phyloP scores from a whole-genome alignment of 2,113 vertebrate species.

The Mirounga angustirostris region DNA sequence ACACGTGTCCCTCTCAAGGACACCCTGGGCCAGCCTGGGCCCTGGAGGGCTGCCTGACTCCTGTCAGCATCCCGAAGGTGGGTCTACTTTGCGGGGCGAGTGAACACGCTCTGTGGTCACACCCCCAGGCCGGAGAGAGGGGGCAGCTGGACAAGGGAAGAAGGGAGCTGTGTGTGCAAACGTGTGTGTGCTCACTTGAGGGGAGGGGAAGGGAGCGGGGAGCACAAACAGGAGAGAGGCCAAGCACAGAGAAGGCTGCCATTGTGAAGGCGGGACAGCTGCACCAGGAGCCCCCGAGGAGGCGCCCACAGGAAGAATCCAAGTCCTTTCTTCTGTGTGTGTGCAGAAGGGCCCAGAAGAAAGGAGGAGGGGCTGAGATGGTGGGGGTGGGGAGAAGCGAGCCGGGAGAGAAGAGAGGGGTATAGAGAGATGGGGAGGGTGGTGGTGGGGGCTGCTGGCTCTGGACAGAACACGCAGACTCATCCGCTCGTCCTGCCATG shows the following conservation, averaged over 20 bases:
- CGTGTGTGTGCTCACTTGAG: neutral
- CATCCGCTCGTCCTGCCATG: accelerated
- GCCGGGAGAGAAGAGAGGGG: neutral
- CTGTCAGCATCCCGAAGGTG: neutral
- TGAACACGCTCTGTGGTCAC: neutral
- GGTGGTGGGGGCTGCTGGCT: neutral
- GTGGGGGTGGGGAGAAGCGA: neutral
- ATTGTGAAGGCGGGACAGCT: constrained; percentile 74
- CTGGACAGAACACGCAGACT: accelerated
- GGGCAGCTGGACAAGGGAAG: constrained; percentile 45
- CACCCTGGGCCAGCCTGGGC: neutral
- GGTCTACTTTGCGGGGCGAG: neutral
- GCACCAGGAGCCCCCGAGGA: neutral
- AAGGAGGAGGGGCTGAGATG: neutral
- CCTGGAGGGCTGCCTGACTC: neutral
- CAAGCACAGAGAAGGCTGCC: constrained; percentile 65
- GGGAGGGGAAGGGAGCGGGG: neutral
- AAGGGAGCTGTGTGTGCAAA: neutral
- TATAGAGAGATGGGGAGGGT: accelerated
- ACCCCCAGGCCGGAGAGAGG: neutral
- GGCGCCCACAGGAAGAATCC: neutral
- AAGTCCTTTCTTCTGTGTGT: constrained; percentile 34
- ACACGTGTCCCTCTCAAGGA: neutral
- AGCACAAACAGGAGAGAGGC: neutral
- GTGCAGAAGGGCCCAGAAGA: neutral